These are phyloP conservation scores for Calidris pygmaea DNA, from an alignment of 2,113 vertebrate genomes.

Conservation along the genomic window DNA sequence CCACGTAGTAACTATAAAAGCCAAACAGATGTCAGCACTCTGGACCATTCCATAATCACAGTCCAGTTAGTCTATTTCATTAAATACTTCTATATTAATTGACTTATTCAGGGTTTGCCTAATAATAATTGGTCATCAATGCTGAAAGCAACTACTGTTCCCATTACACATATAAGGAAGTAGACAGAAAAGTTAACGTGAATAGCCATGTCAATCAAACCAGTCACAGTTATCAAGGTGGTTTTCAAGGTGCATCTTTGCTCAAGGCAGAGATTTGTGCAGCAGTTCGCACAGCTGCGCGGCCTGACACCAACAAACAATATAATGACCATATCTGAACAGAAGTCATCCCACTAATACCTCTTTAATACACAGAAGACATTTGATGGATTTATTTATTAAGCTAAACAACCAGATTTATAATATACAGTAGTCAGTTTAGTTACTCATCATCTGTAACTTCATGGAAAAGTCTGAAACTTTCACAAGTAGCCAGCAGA, in stretches of 20 bases:
- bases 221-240: neutral
- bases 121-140: neutral
- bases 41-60: neutral
- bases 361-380: neutral
- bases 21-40: slow-evolving; percentile 11
- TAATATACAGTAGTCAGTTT: neutral
- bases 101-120: neutral
- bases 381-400: neutral
- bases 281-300: neutral
- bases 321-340: neutral
- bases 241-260: neutral
- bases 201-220: neutral
- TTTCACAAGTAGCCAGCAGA: slow-evolving; percentile 29
- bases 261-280: neutral
- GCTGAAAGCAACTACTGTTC: neutral
- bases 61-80: neutral
- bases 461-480: neutral
- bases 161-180: neutral
- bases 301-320: neutral
- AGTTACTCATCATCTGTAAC: neutral
- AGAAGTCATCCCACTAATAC: neutral
- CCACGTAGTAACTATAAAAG: slow-evolving; percentile 90
- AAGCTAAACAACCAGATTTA: neutral
- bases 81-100: neutral
- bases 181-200: neutral